A percentile compares a stretch with the other conserved stretches of the same genome.
These are phyloP conservation scores for Acleris literana DNA, from an alignment of 2,888 invertebrate species.

Conservation along the genomic window DNA sequence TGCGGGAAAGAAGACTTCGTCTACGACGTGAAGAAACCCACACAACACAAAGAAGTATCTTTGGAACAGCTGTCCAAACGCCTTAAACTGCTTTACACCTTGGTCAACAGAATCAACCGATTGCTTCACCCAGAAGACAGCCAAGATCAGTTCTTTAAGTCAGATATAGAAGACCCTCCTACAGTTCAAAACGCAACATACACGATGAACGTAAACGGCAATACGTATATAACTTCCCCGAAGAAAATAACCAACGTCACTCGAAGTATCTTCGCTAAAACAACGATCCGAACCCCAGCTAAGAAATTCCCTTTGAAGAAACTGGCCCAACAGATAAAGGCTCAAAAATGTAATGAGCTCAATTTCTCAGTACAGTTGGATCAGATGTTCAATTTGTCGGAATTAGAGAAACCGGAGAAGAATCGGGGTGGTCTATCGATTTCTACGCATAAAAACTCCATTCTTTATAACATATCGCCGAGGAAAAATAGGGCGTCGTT, in stretches of 20 bases:
- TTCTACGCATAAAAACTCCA: conserved; percentile 49
- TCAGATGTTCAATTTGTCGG: conserved; percentile 58
- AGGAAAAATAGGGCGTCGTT: conserved; percentile 62
- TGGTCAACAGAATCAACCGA: conserved; percentile 62
- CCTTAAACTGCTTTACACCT: conserved; percentile 68
- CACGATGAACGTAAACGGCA: conserved; percentile 53
- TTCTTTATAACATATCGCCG: conserved; percentile 65
- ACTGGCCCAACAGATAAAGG: conserved; percentile 62
- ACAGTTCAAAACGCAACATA: conserved; percentile 57
- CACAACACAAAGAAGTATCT: conserved; percentile 49
- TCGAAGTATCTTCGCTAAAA: conserved; percentile 65
- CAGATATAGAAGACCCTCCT: conserved; percentile 48
- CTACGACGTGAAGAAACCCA: conserved; percentile 54
- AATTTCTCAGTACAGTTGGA: conserved; percentile 72
- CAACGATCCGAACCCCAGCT: conserved; percentile 57
- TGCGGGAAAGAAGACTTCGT: conserved; percentile 51
- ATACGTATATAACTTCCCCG: conserved; percentile 60
- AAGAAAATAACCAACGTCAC: conserved; percentile 54
- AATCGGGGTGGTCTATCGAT: conserved; percentile 37
- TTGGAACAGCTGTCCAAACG: conserved; percentile 65
- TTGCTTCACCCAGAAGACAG: conserved; percentile 66
- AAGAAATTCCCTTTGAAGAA: conserved; percentile 60
- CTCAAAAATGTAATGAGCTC: conserved; percentile 58
- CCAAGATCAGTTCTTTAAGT: conserved; percentile 61
- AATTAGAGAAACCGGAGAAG: conserved; percentile 39